Base-by-base conservation (phyloP, 2,888 invertebrate genomes). In the Halocaridina rubra region DNA sequence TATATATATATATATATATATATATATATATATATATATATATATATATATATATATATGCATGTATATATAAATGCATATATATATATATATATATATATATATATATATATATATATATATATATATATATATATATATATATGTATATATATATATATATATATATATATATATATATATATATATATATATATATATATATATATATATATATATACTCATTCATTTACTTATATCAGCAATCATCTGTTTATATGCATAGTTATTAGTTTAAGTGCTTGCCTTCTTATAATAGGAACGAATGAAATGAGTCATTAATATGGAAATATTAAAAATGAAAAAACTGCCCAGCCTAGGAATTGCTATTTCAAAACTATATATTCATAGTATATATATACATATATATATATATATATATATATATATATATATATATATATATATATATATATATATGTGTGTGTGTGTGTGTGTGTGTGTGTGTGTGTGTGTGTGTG, bases 71-170 rank as follows among this genome's bases (percentile, higher is more conserved):
- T 72, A 32, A 32, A 72, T 72, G 33, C 33, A 32, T 72, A 72
- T 72, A 72, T 72, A 72, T 72, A 72, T 72, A 72, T 72, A 72
- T 72, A 32, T 72, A 39, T 72, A 33, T 32, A 32, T 33, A 72
- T 72, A 72, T 72, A 39, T 72, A 39, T 72, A 39, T 67, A 39
- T 39, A 32, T 72, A 72, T 72, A 32, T 72, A 72, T 72, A 32
- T 72, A 72, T 72, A 72, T 72, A 32, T 32, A 72, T 72, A 72
- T 72, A 72, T 72, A 72, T 72, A 3, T 72, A 72, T 72, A 72
- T 57, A 59, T 59, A 77, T 77, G 33, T 79, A 32, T 79, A 79
- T 79, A 79, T 79, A 53, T 53, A 53, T 10, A 13, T 53, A 13
- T 53, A 13, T 53, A 13, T 53, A 13, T 53, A 5, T 53, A 10